These are phyloP conservation scores for Thelaira solivaga DNA, from an alignment of 2,888 invertebrate species.

Conservation along the genomic window DNA sequence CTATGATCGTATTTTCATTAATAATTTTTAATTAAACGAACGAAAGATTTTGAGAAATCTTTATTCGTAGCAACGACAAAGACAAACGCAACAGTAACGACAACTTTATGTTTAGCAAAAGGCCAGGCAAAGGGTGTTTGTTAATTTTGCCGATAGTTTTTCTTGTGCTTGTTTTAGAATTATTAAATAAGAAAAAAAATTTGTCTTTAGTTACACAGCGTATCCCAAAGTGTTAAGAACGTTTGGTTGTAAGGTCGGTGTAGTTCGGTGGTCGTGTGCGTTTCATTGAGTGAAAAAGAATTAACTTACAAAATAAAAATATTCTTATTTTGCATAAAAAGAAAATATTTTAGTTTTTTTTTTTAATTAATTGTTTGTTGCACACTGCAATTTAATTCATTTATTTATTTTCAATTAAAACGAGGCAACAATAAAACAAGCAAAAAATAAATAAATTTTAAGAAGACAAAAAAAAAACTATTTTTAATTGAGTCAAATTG, in stretches of 20 bases:
- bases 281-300: conserved; percentile 33
- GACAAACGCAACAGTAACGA: not conserved
- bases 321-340: not conserved
- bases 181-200: too few species aligned
- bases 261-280: not conserved
- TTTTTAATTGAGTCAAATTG: conserved; percentile 53
- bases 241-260: too few species aligned
- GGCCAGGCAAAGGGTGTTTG: conserved; percentile 24
- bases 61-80: conserved; percentile 2
- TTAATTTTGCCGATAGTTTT: conserved; percentile 1
- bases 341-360: too few species aligned
- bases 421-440: not conserved
- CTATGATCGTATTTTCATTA: not conserved
- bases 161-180: too few species aligned
- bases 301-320: not conserved
- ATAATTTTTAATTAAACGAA: conserved; percentile 1
- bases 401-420: conserved; percentile 17
- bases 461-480: conserved; percentile 19
- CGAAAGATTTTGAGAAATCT: conserved; percentile 12
- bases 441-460: not conserved
- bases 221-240: conserved; percentile 47
- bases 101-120: not conserved
- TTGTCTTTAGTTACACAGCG: conserved; percentile 38
- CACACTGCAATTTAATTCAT: not conserved
- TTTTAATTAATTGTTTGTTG: conserved; percentile 2